Evolutionary conservation across 2,888 invertebrate genomes (phyloP).

Genomic region (Gerosis bhagava): DNA sequence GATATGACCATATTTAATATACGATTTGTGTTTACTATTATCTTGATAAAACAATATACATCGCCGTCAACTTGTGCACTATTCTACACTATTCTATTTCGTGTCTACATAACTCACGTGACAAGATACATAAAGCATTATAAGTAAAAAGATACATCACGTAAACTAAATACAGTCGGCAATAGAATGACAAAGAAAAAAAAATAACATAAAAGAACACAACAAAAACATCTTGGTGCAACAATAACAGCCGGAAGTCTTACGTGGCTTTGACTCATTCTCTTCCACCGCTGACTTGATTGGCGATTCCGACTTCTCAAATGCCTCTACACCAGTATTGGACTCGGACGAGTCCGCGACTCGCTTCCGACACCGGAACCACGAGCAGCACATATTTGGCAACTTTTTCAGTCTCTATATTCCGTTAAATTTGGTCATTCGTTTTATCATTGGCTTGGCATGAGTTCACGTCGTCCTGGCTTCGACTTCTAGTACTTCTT

Average conservation of each 20-base stretch:
- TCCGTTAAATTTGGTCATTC: constrained; percentile 23
- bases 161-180: too few species aligned
- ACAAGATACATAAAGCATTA: too few species aligned
- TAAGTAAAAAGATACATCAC: too few species aligned
- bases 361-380: constrained; percentile 67
- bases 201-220: too few species aligned
- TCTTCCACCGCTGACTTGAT: constrained; percentile 44
- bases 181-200: too few species aligned
- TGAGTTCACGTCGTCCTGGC: constrained; percentile 18
- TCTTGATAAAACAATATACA: too few species aligned
- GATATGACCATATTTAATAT: too few species aligned
- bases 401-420: constrained; percentile 42
- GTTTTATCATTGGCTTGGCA: constrained; percentile 23
- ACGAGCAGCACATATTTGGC: constrained; percentile 72
- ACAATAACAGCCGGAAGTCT: constrained; percentile 46
- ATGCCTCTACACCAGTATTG: constrained; percentile 54
- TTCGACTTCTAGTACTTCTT: too few species aligned
- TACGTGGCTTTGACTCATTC: constrained; percentile 59
- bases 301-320: constrained; percentile 49
- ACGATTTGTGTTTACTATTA: too few species aligned
- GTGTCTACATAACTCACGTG: too few species aligned
- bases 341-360: constrained; percentile 59
- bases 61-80: too few species aligned
- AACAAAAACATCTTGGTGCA: constrained; percentile 11
- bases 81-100: too few species aligned